Evolutionary conservation across 2,888 invertebrate genomes (phyloP), one percentile per base, ranked within the genome.

Genomic region (Nymphalis urticae): DNA sequence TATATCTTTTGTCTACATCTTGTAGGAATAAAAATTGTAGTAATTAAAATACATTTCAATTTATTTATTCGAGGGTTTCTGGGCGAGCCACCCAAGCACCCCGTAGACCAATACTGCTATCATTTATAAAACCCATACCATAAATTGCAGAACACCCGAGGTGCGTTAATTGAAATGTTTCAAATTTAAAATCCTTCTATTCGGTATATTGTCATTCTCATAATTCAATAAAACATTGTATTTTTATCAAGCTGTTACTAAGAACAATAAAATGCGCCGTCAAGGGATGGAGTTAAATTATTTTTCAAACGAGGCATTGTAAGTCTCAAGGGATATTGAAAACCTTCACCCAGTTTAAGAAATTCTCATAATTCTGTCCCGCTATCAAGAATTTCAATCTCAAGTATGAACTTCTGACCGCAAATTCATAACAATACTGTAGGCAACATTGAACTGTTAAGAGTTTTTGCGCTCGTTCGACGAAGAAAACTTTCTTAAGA

Each of bases 351-450:
- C 48, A 48, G 32, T 64, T 64, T 36, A 32, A 56, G 56, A 58
- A 19, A 36, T 58, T 54, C n/a, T 58, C 58, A 58, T 58, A 42
- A 58, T 58, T 58, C 42, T 42, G 36, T 58, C 36, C 58, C 13
- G 58, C 42, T 58, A 58, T 36, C 32, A 36, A 62, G 66, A 62
- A 62, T 66, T 67, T 54, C 36, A 67, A 62, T 62, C 48, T 54
- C 17, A 17, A 16, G 32, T 16, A 58, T 16, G 42, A 59, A n/a
- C 19, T 59, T 59, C 51, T 51, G 59, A 36, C 58, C 64, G 50
- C 48, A 48, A 56, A 54, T 58, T 50, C 65, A 59, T 58, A 58
- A 64, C 58, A 64, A 64, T 64, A 58, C 58, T 42, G 59, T 24
- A 60, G 42, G 51, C 59, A 60, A 65, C 60, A 65, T 51, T 42